Evolutionary conservation across 2,888 invertebrate genomes (phyloP), one percentile per base, ranked within the genome.

Genomic region (Bruchidius siliquastri): DNA sequence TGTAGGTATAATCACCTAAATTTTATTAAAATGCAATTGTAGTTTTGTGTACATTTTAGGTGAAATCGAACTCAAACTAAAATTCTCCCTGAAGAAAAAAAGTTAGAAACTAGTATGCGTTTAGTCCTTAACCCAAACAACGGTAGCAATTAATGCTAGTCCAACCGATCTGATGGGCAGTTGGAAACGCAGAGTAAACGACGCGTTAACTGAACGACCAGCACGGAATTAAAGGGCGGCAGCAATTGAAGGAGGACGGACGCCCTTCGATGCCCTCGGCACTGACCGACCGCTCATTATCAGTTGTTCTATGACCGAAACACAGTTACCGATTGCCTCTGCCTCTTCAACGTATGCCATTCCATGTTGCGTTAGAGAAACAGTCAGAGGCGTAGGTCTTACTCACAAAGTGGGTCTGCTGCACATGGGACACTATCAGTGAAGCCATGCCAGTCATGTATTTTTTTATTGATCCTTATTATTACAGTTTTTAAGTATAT

Each of bases 231-330:
- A 72, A 68, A 70, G 69, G 71, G 69, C 66, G 70, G 22, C 70
- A 70, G 66, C 67, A 71, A 32, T 22, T 21, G 73, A 21, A 26
- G 75, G 73, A 70, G 70, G 68, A 71, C 26, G 71, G 71, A 32
- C 68, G 70, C 68, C 75, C 49, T 70, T n/a, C 68, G 69, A 72
- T 72, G 72, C 71, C 72, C 69, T 71, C 69, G 68, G 74, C 72
- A 72, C 72, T 71, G 77, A 73, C 72, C 73, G 68, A 77, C 79
- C 75, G 74, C 75, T 78, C 79, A 79, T 81, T 81, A 81, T 81
- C 80, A 79, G 81, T 79, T 79, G 79, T 79, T 78, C 77, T 77
- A 76, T 72, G 49, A 78, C 79, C 77, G 78, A 77, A 78, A 79
- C 77, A 75, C 77, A 78, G 79, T 79, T 76, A 80, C 76, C 77